Evolutionary conservation across 2,113 vertebrate genomes (phyloP), one percentile per base, ranked within the genome.

Genomic region (Nansenia antarctica): DNA sequence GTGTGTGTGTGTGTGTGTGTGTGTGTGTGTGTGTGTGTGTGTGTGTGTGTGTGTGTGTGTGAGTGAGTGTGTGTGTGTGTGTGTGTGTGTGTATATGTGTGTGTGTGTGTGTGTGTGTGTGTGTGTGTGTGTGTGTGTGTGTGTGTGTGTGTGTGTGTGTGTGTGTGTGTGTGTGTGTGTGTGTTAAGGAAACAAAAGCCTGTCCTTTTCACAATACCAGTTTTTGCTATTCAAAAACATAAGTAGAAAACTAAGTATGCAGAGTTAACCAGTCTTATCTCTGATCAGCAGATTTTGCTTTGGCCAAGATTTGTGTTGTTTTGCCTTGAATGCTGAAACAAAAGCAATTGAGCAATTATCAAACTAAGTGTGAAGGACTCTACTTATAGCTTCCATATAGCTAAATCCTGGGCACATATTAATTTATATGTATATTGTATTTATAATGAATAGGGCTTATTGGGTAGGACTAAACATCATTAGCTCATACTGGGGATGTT

Each of bases 161-260:
- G n/a, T n/a, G n/a, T n/a, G n/a, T n/a, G n/a, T n/a, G n/a, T 88
- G 87, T 88, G 85, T 65, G 83, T 85, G 87, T 90, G 86, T 86
- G 84, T 80, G 86, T 71, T 81, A 74, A 73, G 81, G 81, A 90
- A 79, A 92, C 88, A 92, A 92, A 93, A 81, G 85, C n/a, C 79
- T 86, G 79, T 83, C 87, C 87, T 86, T 90, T 88, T 90, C 82
- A 89, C 90, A 88, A 90, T 84, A 85, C 87, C 83, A 80, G 82
- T 80, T 73, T 78, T 61, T 79, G 70, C 65, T 82, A 71, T 90
- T 86, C 82, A 82, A 88, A 88, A 79, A 84, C 72, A 85, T 77
- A 69, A 3, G 69, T 62, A n/a, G n/a, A n/a, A n/a, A 75, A 53
- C 67, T 64, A 78, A n/a, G 88, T 87, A 83, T 84, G 70, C 58